Conservation (phyloP, 2,888 invertebrate genomes). For the Patella ulyssiponensis region DNA sequence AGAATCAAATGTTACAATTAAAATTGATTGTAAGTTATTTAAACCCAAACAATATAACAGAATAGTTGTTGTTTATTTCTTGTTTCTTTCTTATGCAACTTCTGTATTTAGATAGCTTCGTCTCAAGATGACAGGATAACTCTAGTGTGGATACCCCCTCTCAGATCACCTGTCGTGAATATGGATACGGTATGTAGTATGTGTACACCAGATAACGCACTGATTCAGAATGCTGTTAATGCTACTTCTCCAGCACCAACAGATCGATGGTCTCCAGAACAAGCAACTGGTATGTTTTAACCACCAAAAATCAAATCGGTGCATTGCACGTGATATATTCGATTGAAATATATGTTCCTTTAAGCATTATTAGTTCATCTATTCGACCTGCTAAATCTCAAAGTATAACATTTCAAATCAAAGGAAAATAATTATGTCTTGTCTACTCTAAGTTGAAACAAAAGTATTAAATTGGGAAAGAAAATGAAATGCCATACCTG, state of each 20-base stretch:
- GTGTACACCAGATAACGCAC: constrained; percentile 45
- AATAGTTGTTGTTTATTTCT: neutral
- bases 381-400: too few relatives aligned
- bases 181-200: constrained; percentile 44
- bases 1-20: too few relatives aligned
- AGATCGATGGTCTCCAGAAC: constrained; percentile 46
- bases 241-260: constrained; percentile 50
- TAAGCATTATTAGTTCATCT: too few relatives aligned
- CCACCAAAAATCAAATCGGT: neutral
- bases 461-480: too few relatives aligned
- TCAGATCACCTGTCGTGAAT: constrained; percentile 38
- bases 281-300: constrained; percentile 54
- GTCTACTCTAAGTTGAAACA: too few relatives aligned
- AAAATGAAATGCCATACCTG: too few relatives aligned
- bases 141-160: constrained; percentile 59
- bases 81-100: neutral
- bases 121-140: constrained; percentile 42
- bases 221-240: constrained; percentile 52
- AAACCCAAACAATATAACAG: neutral
- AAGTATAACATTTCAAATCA: too few relatives aligned
- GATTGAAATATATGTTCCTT: too few relatives aligned
- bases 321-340: too few relatives aligned
- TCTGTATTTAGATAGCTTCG: constrained; percentile 42
- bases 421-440: too few relatives aligned
- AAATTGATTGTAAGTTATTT: too few relatives aligned